A percentile compares a stretch with the other conserved stretches of the same genome.
These are phyloP conservation scores for Glyphotaelius pellucidus DNA, from an alignment of 2,888 invertebrate species.

Conservation along the genomic window DNA sequence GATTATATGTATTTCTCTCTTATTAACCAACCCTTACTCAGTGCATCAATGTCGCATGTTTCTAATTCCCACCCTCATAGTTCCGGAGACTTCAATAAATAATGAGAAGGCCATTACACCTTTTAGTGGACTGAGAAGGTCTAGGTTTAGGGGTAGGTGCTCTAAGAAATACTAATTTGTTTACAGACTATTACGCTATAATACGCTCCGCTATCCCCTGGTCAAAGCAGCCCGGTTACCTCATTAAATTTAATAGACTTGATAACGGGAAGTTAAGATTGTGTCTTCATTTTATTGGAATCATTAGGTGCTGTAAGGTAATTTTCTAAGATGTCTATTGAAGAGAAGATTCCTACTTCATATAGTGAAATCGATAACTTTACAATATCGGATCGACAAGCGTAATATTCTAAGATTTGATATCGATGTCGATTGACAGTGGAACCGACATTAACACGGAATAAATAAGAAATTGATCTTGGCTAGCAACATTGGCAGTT, in stretches of 20 bases:
- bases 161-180: constrained; percentile 14
- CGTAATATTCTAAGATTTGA: no score
- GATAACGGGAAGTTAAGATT: neutral
- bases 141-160: neutral
- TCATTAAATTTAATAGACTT: constrained; percentile 8
- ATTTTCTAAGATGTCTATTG: neutral
- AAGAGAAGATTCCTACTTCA: no score
- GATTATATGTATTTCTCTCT: neutral
- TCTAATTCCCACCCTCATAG: neutral
- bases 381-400: no score
- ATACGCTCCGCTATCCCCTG: neutral
- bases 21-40: neutral
- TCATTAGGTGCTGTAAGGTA: neutral
- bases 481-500: no score
- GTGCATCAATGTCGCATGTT: constrained; percentile 15
- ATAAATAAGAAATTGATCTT: no score
- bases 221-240: neutral
- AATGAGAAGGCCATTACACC: constrained; percentile 25
- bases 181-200: constrained; percentile 2
- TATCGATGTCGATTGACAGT: no score
- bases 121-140: neutral
- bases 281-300: neutral
- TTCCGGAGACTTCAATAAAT: neutral
- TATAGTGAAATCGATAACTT: no score
- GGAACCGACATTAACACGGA: no score